phyloP scores from a whole-genome alignment of 2,888 invertebrate species.

The Eupelmus urozonus region DNA sequence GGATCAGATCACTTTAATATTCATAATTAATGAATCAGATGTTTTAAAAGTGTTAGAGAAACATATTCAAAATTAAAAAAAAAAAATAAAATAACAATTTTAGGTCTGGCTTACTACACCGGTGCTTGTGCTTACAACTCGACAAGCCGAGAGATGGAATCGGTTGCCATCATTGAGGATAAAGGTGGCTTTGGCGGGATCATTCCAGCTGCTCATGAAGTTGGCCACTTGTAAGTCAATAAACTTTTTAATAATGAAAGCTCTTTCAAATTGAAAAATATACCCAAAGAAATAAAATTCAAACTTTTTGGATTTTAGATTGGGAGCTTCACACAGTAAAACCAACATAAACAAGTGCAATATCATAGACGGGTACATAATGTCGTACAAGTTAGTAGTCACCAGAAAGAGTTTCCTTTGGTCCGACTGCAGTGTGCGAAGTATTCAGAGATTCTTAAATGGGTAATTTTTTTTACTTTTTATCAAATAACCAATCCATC shows the following conservation, averaged over 20 bases:
- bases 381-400: constrained; percentile 22
- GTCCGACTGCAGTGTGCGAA: constrained; percentile 45
- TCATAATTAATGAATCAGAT: background rate
- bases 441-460: constrained; percentile 35
- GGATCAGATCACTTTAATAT: too few relatives aligned
- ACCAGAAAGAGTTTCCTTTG: constrained; percentile 29
- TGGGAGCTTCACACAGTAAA: constrained; percentile 44
- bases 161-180: constrained; percentile 42
- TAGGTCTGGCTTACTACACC: constrained; percentile 41
- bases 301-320: constrained; percentile 19
- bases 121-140: constrained; percentile 39
- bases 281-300: background rate
- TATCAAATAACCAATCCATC: background rate
- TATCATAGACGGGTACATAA: constrained; percentile 40
- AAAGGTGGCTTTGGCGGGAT: constrained; percentile 36
- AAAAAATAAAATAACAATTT: background rate
- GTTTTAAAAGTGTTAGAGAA: background rate
- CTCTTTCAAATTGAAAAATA: background rate
- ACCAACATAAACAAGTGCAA: background rate
- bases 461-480: background rate
- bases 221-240: constrained; percentile 52
- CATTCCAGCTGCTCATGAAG: constrained; percentile 47
- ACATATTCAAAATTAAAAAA: background rate
- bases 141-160: constrained; percentile 8
- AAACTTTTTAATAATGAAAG: background rate